Conservation (phyloP, 2,797 vertebrate genomes). For the Halcyon leucocephala region DNA sequence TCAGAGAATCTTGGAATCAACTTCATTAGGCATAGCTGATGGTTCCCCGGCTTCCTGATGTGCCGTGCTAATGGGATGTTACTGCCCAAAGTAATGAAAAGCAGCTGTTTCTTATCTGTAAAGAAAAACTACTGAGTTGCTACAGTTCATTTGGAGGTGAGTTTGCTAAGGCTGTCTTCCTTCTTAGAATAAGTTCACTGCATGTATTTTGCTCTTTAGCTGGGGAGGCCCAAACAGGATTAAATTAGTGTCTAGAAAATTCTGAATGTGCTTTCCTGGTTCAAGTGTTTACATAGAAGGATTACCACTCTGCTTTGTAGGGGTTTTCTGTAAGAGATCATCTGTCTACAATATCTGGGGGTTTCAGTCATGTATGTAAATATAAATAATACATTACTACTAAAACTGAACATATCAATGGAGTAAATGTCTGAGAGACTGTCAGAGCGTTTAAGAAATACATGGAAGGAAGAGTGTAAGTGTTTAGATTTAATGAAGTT, state of each 20-base stretch:
- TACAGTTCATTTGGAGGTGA: background rate
- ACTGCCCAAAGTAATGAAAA: background rate
- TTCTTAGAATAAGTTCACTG: background rate
- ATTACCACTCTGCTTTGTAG: background rate
- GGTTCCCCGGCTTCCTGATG: background rate
- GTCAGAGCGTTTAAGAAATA: background rate
- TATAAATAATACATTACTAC: background rate
- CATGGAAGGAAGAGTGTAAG: background rate
- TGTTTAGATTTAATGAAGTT: background rate
- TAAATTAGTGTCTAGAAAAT: background rate
- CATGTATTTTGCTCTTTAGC: background rate
- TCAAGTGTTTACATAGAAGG: background rate
- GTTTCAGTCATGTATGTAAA: background rate
- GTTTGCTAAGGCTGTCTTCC: background rate
- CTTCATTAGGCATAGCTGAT: background rate
- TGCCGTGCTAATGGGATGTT: background rate
- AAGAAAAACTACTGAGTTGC: background rate
- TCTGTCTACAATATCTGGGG: background rate
- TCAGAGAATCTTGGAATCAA: background rate
- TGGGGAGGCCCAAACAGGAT: background rate
- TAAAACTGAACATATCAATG: background rate
- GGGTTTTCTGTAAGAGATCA: background rate
- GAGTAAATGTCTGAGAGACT: background rate
- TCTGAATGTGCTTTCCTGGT: background rate
- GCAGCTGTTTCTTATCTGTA: background rate